Base-by-base conservation (phyloP, 2,113 vertebrate genomes). In the Thalassoma bifasciatum region DNA sequence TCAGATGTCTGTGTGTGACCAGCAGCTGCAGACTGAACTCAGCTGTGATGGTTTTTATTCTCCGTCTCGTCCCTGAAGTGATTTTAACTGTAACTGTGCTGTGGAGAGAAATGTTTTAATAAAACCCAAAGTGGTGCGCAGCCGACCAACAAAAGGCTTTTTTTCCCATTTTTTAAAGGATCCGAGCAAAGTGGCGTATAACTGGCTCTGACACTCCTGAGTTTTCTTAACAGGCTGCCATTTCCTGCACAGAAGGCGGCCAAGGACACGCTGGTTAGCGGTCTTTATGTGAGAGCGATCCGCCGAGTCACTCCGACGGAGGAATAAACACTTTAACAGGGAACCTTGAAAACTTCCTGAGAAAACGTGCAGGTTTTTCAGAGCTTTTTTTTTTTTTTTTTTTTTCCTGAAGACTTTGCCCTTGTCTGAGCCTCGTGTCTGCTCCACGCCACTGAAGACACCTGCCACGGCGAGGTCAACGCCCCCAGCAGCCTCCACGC, bases 301-400 rank as follows among this genome's bases (percentile, higher is more conserved):
- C 17, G 62, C 72, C 21, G 17, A 21, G 44, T 57, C 62, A 46
- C 67, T 66, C 37, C 21, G 53, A 50, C 17, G n/a, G 34, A 8
- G 2, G 53, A 66, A 83, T 62, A 61, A 83, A 87, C 52, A 24
- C 75, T 47, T 69, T 23, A 61, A 63, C 61, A 34, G 53, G 30
- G 57, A 81, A 79, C 81, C 81, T 87, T 86, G 77, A 75, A 36
- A 84, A 72, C 51, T 80, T 86, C 8, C 49, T 36, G 47, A 44
- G 65, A 54, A 69, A 62, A 30, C 34, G 30, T 10, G 23, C 38
- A 59, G n/a, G 24, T n/a, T 53, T n/a, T 16, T n/a, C 12, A 0
- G 38, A 14, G 17, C n/a, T n/a, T n/a, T n/a, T n/a, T n/a, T n/a
- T n/a, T n/a, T n/a, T n/a, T n/a, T n/a, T n/a, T n/a, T n/a, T n/a